phyloP scores from a whole-genome alignment of 2,797 vertebrate species.

The Eleutherodactylus coqui region DNA sequence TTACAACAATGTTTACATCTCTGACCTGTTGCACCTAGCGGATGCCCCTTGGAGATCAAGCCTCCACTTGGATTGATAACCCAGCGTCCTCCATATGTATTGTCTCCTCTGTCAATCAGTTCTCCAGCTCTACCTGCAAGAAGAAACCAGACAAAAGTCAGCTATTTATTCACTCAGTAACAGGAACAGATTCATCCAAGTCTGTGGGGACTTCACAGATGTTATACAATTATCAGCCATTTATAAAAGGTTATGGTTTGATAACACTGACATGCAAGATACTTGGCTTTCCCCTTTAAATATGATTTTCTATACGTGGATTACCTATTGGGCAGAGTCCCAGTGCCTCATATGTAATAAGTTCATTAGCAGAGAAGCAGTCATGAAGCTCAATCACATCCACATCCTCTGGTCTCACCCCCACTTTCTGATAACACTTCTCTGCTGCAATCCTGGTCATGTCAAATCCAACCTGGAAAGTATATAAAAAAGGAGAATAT shows the following conservation, averaged over 20 bases:
- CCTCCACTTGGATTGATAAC: constrained; percentile 97
- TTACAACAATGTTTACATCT: not conserved
- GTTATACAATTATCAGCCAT: too few relatives aligned
- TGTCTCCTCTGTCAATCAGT: constrained; percentile 93
- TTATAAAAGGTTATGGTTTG: too few relatives aligned
- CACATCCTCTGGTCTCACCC: constrained; percentile 83
- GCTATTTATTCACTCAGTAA: too few relatives aligned
- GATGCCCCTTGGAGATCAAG: constrained; percentile 96
- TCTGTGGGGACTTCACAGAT: too few relatives aligned
- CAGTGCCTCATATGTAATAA: constrained; percentile 94
- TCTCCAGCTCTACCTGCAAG: constrained; percentile 85
- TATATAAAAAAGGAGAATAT: not conserved
- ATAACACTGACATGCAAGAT: too few relatives aligned
- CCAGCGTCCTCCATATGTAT: constrained; percentile 95
- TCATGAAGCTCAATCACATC: constrained; percentile 96
- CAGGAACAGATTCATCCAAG: too few relatives aligned
- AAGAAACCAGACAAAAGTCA: not conserved
- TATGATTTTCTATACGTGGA: too few relatives aligned
- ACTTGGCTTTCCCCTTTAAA: too few relatives aligned
- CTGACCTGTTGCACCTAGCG: constrained; percentile 95
- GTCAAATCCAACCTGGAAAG: constrained; percentile 88
- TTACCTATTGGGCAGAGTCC: constrained; percentile 93
- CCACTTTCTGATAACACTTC: constrained; percentile 81
- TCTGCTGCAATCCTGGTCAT: constrained; percentile 87
- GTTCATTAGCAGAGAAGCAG: constrained; percentile 94